A percentile compares a stretch with the other conserved stretches of the same genome.
Conservation (phyloP, 2,888 invertebrate genomes). For the Cantharis rustica region DNA sequence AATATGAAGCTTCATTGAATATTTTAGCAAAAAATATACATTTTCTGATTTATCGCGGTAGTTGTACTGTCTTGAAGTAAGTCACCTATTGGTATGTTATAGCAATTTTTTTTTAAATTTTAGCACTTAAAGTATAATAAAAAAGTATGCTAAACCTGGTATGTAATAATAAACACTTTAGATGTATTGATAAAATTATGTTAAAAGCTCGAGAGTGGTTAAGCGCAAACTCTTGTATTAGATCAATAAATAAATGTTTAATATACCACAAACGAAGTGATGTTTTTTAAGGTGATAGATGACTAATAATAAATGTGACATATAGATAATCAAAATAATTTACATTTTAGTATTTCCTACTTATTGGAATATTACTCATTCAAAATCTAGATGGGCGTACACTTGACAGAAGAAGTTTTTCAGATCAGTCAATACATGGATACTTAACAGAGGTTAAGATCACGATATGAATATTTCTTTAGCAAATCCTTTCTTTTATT, state of each 20-base stretch:
- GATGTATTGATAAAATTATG: not conserved
- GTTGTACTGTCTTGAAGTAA: not conserved
- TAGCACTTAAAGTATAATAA: not conserved
- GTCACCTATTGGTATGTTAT: too few species aligned
- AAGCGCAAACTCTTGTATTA: not conserved
- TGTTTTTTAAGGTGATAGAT: not conserved
- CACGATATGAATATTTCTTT: not conserved
- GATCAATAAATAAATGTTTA: not conserved
- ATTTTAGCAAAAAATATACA: not conserved
- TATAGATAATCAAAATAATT: not conserved
- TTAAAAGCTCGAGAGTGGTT: not conserved
- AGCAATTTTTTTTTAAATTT: not conserved
- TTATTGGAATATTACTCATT: constrained; percentile 1
- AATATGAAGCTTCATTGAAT: not conserved
- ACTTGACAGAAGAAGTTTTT: constrained; percentile 68
- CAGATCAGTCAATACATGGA: constrained; percentile 79
- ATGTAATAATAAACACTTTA: not conserved
- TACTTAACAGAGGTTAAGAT: constrained; percentile 79
- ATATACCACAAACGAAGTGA: not conserved
- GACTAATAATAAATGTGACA: not conserved
- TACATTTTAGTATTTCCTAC: constrained; percentile 14
- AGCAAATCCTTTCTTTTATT: not conserved
- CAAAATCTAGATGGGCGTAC: constrained; percentile 4
- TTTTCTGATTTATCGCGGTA: not conserved
- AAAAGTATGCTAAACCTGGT: not conserved